These are phyloP conservation scores for Edolisoma coerulescens DNA, from an alignment of 2,113 vertebrate species.

Conservation along the genomic window DNA sequence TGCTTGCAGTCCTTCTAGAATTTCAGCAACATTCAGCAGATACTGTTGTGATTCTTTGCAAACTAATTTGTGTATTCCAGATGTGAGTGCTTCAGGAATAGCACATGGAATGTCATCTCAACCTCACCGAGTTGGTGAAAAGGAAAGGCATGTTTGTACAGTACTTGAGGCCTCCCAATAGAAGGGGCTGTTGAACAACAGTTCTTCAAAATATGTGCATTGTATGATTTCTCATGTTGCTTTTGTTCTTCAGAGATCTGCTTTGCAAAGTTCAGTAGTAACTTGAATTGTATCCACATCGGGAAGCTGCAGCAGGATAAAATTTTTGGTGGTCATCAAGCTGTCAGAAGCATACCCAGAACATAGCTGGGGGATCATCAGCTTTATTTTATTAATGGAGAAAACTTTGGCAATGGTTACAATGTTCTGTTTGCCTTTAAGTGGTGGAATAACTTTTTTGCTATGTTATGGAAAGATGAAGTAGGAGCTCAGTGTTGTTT, in stretches of 20 bases:
- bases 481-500: neutral
- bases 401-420: neutral
- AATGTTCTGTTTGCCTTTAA: neutral
- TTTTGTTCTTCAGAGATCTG: neutral
- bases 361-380: neutral
- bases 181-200: neutral
- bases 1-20: neutral
- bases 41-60: neutral
- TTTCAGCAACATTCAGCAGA: neutral
- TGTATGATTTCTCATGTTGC: neutral
- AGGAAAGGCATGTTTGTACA: neutral
- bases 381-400: neutral
- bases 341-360: neutral
- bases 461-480: neutral
- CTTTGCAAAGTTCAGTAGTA: neutral
- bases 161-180: neutral
- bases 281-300: rapidly evolving
- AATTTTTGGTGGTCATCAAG: neutral
- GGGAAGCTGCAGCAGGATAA: neutral
- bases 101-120: neutral
- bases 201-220: neutral
- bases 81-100: neutral
- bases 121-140: neutral
- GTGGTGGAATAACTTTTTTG: neutral
- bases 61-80: neutral